Percentiles rank a stretch among this genome's conserved stretches.
Conservation (phyloP, 2,113 vertebrate genomes). For the Anoplopoma fimbria region DNA sequence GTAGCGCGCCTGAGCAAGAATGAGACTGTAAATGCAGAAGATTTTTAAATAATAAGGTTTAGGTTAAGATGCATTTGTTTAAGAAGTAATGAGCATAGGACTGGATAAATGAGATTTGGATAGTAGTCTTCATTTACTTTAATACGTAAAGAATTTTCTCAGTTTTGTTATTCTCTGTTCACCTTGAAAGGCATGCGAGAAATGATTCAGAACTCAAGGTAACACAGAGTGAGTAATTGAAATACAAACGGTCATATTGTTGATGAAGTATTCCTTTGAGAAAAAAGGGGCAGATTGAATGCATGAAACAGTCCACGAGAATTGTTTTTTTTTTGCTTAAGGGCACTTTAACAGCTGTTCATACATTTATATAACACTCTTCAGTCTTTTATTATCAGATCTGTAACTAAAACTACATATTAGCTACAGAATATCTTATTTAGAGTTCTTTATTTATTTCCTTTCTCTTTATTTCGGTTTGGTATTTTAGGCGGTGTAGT, state of each 20-base stretch:
- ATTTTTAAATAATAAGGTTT: not conserved
- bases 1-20: too few relatives aligned
- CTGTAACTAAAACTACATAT: not conserved
- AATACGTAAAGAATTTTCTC: too few relatives aligned
- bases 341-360: not conserved
- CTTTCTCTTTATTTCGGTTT: not conserved
- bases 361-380: not conserved
- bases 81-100: not conserved
- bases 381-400: not conserved
- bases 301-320: not conserved
- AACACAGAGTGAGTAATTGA: too few relatives aligned
- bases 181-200: too few relatives aligned
- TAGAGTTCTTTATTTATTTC: not conserved
- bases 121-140: too few relatives aligned
- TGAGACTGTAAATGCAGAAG: not conserved
- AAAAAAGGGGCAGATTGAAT: not conserved
- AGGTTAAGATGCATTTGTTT: not conserved
- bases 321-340: not conserved
- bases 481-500: slow-evolving; percentile 87
- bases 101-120: not conserved
- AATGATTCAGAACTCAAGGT: too few relatives aligned
- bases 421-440: not conserved
- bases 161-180: too few relatives aligned
- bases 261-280: not conserved
- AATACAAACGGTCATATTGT: too few relatives aligned